phyloP scores from a whole-genome alignment of 2,888 invertebrate genomes.

The Metalampra italica region DNA sequence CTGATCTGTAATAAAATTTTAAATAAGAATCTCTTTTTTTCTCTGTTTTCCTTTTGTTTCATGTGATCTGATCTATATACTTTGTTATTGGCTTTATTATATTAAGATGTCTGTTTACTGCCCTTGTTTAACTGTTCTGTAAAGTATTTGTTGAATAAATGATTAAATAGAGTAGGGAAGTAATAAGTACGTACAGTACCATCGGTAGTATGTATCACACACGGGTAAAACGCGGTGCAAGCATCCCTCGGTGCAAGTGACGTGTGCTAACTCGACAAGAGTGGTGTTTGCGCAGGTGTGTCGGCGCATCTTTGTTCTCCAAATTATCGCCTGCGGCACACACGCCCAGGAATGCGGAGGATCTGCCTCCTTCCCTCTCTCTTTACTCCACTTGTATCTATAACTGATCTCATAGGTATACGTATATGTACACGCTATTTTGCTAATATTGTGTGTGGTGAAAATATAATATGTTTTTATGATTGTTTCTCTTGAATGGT shows the following conservation, averaged over 20 bases:
- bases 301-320: conserved; percentile 62
- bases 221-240: conserved; percentile 6
- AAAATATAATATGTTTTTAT: background rate
- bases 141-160: too few relatives aligned
- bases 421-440: background rate
- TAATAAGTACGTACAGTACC: too few relatives aligned
- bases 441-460: background rate
- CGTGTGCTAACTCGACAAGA: conserved; percentile 55
- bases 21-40: too few relatives aligned
- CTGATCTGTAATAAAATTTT: too few relatives aligned
- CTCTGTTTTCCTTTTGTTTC: too few relatives aligned
- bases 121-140: too few relatives aligned
- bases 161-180: too few relatives aligned
- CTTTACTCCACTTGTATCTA: background rate
- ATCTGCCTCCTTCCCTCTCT: conserved; percentile 13
- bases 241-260: conserved; percentile 35
- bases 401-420: background rate
- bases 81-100: too few relatives aligned
- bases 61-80: too few relatives aligned
- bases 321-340: conserved; percentile 60
- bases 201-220: background rate
- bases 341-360: conserved; percentile 37
- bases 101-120: too few relatives aligned
- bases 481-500: background rate
- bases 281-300: conserved; percentile 71